Percentiles rank a stretch among this genome's conserved stretches.
Evolutionary conservation across 2,113 vertebrate genomes (phyloP).

Genomic region (Triplophysa tibetana): DNA sequence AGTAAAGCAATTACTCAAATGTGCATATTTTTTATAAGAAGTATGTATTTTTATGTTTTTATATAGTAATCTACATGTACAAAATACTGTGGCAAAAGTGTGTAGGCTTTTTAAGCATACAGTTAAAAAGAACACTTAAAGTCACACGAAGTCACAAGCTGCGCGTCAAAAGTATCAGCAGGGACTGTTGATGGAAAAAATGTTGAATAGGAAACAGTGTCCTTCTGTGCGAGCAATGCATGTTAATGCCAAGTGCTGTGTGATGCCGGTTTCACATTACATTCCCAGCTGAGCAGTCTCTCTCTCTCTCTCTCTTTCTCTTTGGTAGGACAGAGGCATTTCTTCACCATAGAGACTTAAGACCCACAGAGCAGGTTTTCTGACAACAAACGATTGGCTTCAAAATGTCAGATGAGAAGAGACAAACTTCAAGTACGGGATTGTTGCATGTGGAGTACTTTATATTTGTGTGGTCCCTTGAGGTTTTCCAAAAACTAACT

Average conservation of each 20-base stretch:
- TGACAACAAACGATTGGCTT: not conserved
- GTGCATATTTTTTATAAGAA: not conserved
- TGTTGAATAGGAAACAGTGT: constrained; percentile 1
- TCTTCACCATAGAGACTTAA: not conserved
- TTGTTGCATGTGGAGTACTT: not conserved
- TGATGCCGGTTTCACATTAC: constrained; percentile 10
- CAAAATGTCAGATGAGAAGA: not conserved
- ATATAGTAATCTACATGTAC: not conserved
- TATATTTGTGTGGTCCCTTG: not conserved
- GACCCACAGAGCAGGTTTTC: not conserved
- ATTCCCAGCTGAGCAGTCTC: not conserved
- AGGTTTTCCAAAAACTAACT: not conserved
- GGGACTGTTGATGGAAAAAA: constrained; percentile 15
- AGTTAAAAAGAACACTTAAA: not conserved
- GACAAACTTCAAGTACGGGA: not conserved
- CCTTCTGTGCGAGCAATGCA: not conserved
- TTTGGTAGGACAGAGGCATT: not conserved
- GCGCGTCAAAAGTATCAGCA: not conserved
- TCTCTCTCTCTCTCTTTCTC: not conserved
- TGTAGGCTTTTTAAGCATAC: not conserved
- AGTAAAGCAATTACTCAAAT: not conserved
- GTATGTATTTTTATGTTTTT: not conserved
- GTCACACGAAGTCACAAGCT: not conserved
- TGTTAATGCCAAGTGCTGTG: constrained; percentile 9
- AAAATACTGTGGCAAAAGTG: not conserved